Evolutionary conservation across 2,797 vertebrate genomes (phyloP).

Genomic region (Steatocranus sp.): DNA sequence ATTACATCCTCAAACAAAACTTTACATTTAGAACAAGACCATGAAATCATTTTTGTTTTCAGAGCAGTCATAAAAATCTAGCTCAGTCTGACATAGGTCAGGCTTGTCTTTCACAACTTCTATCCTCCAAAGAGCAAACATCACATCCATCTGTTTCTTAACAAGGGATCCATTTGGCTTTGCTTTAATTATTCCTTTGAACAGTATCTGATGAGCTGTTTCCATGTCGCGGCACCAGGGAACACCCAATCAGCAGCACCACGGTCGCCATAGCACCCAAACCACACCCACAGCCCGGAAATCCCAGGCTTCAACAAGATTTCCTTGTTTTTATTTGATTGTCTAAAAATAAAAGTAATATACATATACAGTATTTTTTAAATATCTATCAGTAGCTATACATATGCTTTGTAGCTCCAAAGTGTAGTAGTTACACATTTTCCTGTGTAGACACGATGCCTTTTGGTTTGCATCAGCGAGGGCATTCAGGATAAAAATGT

Average conservation of each 20-base stretch:
- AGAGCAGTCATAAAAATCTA: not conserved
- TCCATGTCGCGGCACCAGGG: not conserved
- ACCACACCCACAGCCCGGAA: not conserved
- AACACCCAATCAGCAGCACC: not conserved
- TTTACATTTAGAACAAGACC: not conserved
- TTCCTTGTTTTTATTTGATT: not conserved
- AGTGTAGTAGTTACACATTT: not conserved
- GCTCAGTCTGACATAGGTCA: not conserved
- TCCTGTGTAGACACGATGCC: not conserved
- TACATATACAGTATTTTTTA: not conserved
- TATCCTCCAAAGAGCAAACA: not conserved
- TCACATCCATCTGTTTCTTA: constrained; percentile 9
- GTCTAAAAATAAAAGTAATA: not conserved
- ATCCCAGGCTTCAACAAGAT: not conserved
- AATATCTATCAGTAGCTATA: not conserved
- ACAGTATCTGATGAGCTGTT: not conserved
- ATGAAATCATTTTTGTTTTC: not conserved
- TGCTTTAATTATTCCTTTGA: constrained; percentile 14
- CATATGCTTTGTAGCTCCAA: not conserved
- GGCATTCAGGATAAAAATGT: not conserved
- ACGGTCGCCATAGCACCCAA: not conserved
- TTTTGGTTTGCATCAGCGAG: not conserved
- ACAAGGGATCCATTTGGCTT: not conserved
- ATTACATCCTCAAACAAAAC: not conserved
- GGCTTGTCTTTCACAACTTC: not conserved